These are phyloP conservation scores for Cynaeus angustus DNA, from an alignment of 2,888 invertebrate genomes.

Conservation along the genomic window DNA sequence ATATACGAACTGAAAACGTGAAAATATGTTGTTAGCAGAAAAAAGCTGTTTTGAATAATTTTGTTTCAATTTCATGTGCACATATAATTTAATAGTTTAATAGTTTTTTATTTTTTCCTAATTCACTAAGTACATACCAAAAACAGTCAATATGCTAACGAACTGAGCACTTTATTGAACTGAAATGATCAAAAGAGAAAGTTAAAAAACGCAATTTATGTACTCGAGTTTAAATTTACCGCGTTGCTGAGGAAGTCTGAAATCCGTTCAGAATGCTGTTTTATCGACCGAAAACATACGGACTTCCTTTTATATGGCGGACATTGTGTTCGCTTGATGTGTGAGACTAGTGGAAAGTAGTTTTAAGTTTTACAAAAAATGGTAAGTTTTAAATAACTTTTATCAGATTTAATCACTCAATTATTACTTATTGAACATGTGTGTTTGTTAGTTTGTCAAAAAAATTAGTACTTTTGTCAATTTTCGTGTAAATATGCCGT, in stretches of 20 bases:
- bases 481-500: constrained; percentile 28
- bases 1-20: no score
- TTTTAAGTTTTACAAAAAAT: constrained; percentile 62
- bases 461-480: constrained; percentile 9
- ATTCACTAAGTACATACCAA: no score
- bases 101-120: no score
- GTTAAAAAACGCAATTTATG: background rate
- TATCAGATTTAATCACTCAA: background rate
- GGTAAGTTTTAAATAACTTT: constrained; percentile 60
- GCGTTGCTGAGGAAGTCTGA: background rate
- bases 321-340: constrained; percentile 67
- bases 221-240: constrained; percentile 12
- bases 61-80: no score
- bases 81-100: no score
- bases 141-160: no score
- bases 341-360: constrained; percentile 59
- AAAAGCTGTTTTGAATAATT: no score
- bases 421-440: background rate
- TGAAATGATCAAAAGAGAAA: constrained; percentile 1
- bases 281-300: constrained; percentile 20
- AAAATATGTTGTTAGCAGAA: no score
- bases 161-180: background rate
- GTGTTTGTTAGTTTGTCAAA: background rate
- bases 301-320: constrained; percentile 70
- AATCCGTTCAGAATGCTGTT: background rate